Evolutionary conservation across 2,888 invertebrate genomes (phyloP), one percentile per base, ranked within the genome.

Genomic region (Orthosia incerta): DNA sequence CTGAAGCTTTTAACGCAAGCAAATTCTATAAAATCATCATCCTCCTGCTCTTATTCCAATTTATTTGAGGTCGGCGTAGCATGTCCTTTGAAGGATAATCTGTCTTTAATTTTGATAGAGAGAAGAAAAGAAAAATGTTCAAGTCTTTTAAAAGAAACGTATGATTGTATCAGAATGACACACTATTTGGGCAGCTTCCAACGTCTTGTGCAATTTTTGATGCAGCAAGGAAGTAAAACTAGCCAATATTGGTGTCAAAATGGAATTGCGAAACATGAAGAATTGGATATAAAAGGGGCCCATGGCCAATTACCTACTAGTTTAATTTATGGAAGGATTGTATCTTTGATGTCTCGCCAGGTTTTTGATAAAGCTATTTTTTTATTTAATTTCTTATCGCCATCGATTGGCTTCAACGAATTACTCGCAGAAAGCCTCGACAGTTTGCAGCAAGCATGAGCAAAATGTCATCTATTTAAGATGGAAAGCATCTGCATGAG

Each of bases 111-210:
- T n/a, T n/a, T n/a, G n/a, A 20, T 18, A 12, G 12, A 20, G 20
- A 53, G 20, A 53, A 51, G 11, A 11, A n/a, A 13, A 15, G 18
- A 31, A 57, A 31, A 13, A 39, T 15, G 2, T 12, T 7, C 11
- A 60, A 46, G 4, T 1, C 12, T 39, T 59, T 31, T 31, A 57
- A 78, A 73, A 59, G 53, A 70, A 77, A 77, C 45, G 51, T 16
- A 48, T 2, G 20, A 26, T 72, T 72, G 66, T 76, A 72, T 73
- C 62, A 71, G 51, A 71, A 62, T 74, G 77, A 63, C 78, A 60
- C 63, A 63, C 45, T 64, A 61, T 79, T 85, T 85, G 85, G 85
- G 64, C 51, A 59, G 31, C 66, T 66, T 76, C 72, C 76, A 79
- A 81, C 63, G 62, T 78, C 53, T 16, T 2, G 20, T 26, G 31